A percentile compares a stretch with the other conserved stretches of the same genome.
Evolutionary conservation across 2,888 invertebrate species (phyloP).

Genomic region (Lamellibrachia satsuma): DNA sequence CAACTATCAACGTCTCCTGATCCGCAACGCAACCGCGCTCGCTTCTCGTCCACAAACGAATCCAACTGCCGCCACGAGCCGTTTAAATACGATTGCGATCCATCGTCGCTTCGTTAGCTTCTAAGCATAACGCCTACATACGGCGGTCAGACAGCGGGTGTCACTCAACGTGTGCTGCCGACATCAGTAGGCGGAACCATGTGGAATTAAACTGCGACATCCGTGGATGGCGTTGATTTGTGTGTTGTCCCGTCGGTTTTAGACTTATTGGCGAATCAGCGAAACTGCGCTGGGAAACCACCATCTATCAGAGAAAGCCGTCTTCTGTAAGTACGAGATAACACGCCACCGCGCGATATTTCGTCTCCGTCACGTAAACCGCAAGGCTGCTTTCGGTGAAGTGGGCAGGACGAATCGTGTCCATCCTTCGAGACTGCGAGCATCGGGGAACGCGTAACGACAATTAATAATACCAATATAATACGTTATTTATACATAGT

Average conservation of each 20-base stretch:
- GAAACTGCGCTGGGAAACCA: background rate
- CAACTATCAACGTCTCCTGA: background rate
- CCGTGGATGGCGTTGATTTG: background rate
- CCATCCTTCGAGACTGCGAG: background rate
- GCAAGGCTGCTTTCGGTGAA: no score
- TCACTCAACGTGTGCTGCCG: background rate
- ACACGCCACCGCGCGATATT: background rate
- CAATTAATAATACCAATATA: background rate
- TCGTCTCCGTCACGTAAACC: background rate
- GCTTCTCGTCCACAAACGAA: background rate
- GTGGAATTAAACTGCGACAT: background rate
- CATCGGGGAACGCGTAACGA: background rate
- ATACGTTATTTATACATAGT: background rate
- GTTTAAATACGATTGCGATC: background rate
- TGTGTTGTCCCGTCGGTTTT: background rate
- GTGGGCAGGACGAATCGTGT: background rate
- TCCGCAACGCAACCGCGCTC: background rate
- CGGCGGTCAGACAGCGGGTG: background rate
- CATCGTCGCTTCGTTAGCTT: background rate
- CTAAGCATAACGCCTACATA: background rate
- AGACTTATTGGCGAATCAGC: slow-evolving; percentile 13
- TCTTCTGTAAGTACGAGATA: background rate
- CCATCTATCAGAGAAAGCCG: background rate
- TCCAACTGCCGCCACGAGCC: background rate
- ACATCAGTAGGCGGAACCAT: background rate